A percentile compares a stretch with the other conserved stretches of the same genome.
phyloP scores from a whole-genome alignment of 2,797 vertebrate species.

The Schizothorax lantsangensis region DNA sequence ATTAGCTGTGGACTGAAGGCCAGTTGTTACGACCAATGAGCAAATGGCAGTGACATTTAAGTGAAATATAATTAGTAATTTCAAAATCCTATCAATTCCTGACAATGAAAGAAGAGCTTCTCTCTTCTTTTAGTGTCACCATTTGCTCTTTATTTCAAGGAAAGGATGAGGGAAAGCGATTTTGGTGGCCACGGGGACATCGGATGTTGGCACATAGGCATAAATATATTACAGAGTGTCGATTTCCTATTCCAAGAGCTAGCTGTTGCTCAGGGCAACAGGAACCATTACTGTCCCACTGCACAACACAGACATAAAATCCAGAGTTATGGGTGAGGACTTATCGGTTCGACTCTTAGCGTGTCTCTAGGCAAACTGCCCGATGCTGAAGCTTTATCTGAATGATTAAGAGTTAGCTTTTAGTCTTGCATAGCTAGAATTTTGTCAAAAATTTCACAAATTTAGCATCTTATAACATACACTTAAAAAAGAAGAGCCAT shows the following conservation, averaged over 20 bases:
- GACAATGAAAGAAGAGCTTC: slow-evolving; percentile 9
- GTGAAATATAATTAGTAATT: not conserved
- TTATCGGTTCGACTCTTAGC: slow-evolving; percentile 41
- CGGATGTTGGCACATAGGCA: slow-evolving; percentile 77
- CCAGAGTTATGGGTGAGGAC: slow-evolving; percentile 57
- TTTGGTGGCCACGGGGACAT: slow-evolving; percentile 53
- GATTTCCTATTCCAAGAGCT: slow-evolving; percentile 76
- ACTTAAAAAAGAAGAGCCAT: not conserved
- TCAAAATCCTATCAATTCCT: slow-evolving; percentile 25
- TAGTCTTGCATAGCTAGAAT: not conserved
- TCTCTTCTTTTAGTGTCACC: not conserved
- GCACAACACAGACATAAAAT: slow-evolving; percentile 65
- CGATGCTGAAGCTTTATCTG: slow-evolving; percentile 16
- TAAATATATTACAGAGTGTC: slow-evolving; percentile 82
- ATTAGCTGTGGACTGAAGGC: slow-evolving; percentile 25
- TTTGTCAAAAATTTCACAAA: not conserved
- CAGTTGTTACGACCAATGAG: slow-evolving; percentile 34
- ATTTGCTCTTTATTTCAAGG: slow-evolving; percentile 22
- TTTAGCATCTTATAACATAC: not conserved
- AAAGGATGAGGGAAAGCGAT: slow-evolving; percentile 37
- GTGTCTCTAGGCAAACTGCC: slow-evolving; percentile 47
- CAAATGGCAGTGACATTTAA: slow-evolving; percentile 26
- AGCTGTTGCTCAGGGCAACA: slow-evolving; percentile 83
- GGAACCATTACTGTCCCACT: slow-evolving; percentile 73
- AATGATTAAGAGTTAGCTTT: not conserved